phyloP scores from a whole-genome alignment of 2,113 vertebrate genomes.

The Euleptes europaea region DNA sequence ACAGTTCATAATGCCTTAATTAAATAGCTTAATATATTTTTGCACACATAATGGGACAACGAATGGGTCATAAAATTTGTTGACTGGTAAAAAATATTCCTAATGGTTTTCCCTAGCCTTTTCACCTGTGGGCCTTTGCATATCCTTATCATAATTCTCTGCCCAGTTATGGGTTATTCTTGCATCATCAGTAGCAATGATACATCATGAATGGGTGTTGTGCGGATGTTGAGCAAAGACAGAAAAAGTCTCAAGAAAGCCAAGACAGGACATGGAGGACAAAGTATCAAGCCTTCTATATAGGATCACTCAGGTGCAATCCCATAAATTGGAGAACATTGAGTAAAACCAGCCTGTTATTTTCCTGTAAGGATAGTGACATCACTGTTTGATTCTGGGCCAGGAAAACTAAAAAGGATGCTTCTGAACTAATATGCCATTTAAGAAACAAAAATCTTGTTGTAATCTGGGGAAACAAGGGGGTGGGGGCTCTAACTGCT shows the following conservation, averaged over 20 bases:
- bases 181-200: slow-evolving; percentile 40
- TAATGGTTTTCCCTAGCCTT: neutral
- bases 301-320: slow-evolving; percentile 47
- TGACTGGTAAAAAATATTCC: slow-evolving; percentile 26
- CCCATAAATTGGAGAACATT: slow-evolving; percentile 35
- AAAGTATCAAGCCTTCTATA: slow-evolving; percentile 29
- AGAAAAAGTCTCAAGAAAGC: slow-evolving; percentile 7
- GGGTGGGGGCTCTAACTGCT: slow-evolving; percentile 32
- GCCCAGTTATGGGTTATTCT: slow-evolving; percentile 25
- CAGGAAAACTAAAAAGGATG: slow-evolving; percentile 23
- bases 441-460: slow-evolving; percentile 25
- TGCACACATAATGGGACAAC: slow-evolving; percentile 33
- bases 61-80: slow-evolving; percentile 49
- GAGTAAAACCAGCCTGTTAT: slow-evolving; percentile 5
- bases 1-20: slow-evolving; percentile 49
- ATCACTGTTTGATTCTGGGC: slow-evolving; percentile 1
- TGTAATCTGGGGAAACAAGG: slow-evolving; percentile 39
- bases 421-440: neutral
- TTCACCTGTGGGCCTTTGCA: neutral
- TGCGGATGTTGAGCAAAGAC: slow-evolving; percentile 31
- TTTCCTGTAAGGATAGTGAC: slow-evolving; percentile 27
- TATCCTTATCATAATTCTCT: slow-evolving; percentile 10
- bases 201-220: slow-evolving; percentile 50
- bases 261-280: neutral
- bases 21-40: slow-evolving; percentile 49